phyloP scores from a whole-genome alignment of 2,888 invertebrate species.

The Helobdella robusta region DNA sequence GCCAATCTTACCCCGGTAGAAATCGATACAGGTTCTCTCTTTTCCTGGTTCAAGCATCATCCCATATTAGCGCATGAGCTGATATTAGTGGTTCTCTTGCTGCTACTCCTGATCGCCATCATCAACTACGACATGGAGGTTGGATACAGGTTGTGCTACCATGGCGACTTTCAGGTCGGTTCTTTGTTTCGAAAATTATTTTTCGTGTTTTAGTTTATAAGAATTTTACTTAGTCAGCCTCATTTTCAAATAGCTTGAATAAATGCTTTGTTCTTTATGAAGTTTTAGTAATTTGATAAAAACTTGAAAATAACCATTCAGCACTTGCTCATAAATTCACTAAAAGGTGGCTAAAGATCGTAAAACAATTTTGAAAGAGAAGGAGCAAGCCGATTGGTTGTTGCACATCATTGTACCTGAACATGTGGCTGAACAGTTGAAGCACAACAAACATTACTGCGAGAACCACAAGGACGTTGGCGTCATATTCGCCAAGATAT shows the following conservation, averaged over 20 bases:
- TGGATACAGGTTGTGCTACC: conserved; percentile 75
- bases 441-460: conserved; percentile 74
- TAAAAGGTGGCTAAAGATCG: conserved; percentile 75
- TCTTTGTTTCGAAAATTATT: too few species aligned
- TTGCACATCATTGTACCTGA: conserved; percentile 92
- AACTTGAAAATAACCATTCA: background rate
- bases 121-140: conserved; percentile 91
- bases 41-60: conserved; percentile 6
- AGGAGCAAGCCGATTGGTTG: conserved; percentile 91
- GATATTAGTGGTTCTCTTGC: conserved; percentile 67
- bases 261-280: too few species aligned
- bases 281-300: too few species aligned
- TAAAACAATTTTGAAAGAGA: conserved; percentile 75
- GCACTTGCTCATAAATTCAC: background rate
- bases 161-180: conserved; percentile 65
- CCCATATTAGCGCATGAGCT: conserved; percentile 48
- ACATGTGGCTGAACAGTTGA: conserved; percentile 77
- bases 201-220: too few species aligned
- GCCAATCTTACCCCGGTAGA: background rate
- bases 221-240: too few species aligned
- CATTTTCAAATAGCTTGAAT: too few species aligned
- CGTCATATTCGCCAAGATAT: conserved; percentile 84
- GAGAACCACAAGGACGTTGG: conserved; percentile 84
- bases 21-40: background rate
- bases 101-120: conserved; percentile 81